Evolutionary conservation across 2,797 vertebrate species (phyloP).

Genomic region (Mus spretus): DNA sequence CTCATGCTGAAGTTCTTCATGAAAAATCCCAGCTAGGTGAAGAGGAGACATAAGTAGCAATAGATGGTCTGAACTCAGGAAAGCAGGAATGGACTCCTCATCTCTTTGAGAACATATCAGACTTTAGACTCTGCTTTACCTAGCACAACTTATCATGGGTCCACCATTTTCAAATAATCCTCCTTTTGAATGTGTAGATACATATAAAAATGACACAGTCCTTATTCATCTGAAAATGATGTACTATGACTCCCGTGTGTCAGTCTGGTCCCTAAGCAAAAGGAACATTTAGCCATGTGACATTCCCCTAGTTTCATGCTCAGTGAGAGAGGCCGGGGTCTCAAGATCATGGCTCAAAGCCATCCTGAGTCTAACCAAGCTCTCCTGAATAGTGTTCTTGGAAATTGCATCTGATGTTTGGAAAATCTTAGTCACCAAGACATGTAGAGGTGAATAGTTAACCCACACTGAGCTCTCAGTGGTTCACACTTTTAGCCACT

Average conservation of each 20-base stretch:
- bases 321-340: neutral
- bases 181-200: neutral
- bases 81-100: neutral
- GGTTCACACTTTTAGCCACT: neutral
- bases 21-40: neutral
- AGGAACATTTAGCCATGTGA: neutral
- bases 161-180: neutral
- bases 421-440: neutral
- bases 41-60: neutral
- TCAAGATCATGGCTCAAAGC: neutral
- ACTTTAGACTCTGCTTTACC: neutral
- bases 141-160: neutral
- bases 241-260: neutral
- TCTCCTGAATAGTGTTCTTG: neutral
- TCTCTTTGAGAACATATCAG: neutral
- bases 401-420: neutral
- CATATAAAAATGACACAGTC: neutral
- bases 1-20: neutral
- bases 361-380: neutral
- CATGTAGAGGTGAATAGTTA: neutral
- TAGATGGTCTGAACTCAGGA: fast-evolving
- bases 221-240: neutral
- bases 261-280: fast-evolving
- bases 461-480: neutral
- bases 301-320: neutral